Base-by-base conservation (phyloP, 2,888 invertebrate genomes). In the Scaptomyza tumidula region DNA sequence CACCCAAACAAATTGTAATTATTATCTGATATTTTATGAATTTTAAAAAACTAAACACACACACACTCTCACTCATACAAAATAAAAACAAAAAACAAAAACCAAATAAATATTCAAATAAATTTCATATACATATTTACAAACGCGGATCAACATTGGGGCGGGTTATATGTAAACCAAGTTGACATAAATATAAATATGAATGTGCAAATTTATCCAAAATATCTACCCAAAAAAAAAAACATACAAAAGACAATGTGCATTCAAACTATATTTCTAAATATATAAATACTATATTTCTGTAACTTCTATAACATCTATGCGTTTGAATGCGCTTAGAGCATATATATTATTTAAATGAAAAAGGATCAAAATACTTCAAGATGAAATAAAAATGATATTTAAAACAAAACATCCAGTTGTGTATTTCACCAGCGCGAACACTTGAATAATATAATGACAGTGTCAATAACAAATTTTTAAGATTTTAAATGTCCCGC, bases 301-400 rank as follows among this genome's bases (percentile, higher is more conserved):
- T 81, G 87, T 81, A 81, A 86, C 81, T 86, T 81, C 85, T 81
- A 86, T 81, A 68, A 77, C 53, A 84, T 71, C 71, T 63, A 71
- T 67, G 80, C 76, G 76, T 79, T 78, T 64, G 75, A 81, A 80
- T 80, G 87, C 85, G 87, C 78, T 71, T 75, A 78, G 75, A 80
- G 68, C 60, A 75, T 71, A 71, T 76, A 73, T 75, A 78, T 78
- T 71, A 78, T 86, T 84, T 86, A 71, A 71, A 77, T 52, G 59
- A 70, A 86, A 84, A 75, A 46, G 87, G 87, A 86, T 86, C 81
- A 80, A 81, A 86, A 78, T 81, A 86, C 78, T 86, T 84, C 81
- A 81, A 78, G 60, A 72, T 72, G 87, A 84, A 81, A 86, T 81
- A 81, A 81, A 81, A 81, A 86, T 65, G 46, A 81, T 78, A 81